Conservation (phyloP, 2,113 vertebrate genomes). For the Pseudonaja textilis region DNA sequence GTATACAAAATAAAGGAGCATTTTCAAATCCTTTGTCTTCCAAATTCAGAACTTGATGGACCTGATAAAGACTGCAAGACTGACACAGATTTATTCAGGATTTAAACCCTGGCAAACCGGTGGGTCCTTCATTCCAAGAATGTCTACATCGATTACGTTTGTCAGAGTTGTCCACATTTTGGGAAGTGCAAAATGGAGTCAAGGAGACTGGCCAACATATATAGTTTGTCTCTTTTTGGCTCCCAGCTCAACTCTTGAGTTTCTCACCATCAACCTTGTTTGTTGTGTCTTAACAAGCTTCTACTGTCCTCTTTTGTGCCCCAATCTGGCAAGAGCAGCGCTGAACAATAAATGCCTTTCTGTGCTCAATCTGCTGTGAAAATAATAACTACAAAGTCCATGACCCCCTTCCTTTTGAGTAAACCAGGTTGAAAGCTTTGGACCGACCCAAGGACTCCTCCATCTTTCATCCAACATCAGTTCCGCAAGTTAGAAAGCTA, state of each 20-base stretch:
- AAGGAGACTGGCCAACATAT: background rate
- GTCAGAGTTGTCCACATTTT: background rate
- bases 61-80: background rate
- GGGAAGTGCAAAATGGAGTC: background rate
- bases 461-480: background rate
- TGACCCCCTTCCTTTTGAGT: conserved; percentile 17
- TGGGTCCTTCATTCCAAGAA: background rate
- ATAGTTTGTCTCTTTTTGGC: background rate
- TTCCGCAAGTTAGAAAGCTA: conserved; percentile 19
- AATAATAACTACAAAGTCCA: conserved; percentile 7
- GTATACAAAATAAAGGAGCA: background rate
- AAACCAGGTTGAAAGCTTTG: conserved; percentile 6
- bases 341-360: background rate
- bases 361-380: background rate
- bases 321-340: background rate
- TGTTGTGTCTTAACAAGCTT: background rate
- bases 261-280: background rate
- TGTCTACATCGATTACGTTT: background rate
- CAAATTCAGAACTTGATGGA: background rate
- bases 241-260: background rate
- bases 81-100: background rate
- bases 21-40: background rate
- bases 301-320: background rate
- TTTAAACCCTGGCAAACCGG: background rate
- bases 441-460: background rate